Base-by-base conservation (phyloP, 1,140 invertebrate species). In the Drosophila tropicalis region DNA sequence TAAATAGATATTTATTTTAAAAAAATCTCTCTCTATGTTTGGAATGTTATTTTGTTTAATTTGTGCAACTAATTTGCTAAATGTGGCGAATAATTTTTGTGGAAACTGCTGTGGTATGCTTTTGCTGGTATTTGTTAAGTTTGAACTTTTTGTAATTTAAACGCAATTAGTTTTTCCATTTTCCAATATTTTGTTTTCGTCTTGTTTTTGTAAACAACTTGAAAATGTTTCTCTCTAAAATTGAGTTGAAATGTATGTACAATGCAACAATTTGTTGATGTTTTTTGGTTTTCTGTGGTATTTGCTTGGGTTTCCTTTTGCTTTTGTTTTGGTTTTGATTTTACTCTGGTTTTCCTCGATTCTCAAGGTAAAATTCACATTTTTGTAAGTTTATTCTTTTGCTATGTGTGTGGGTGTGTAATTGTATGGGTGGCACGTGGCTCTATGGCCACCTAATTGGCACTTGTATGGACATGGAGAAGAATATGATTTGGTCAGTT, bases 81-180 rank as follows among this genome's bases (percentile, higher is more conserved):
- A n/a, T 13, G 41, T 58, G 34, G 7, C 22, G 51, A 68, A 15
- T 51, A 51, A 51, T 51, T 51, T 22, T 51, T 22, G 17, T 51
- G 44, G 19, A n/a, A 60, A 68, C 29, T 65, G 55, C 57, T 47
- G 63, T 70, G 70, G 54, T 47, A 63, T 67, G 70, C 61, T 41
- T 32, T 40, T 19, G n/a, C 55, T 57, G 15, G 69, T 64, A 34
- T 39, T 47, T 19, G n/a, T 61, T 57, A 13, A 47, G 51, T 62
- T 63, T 51, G 58, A 66, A 80, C 67, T 80, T 44, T 63, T 55
- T 89, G 70, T 89, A 87, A 84, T 87, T 89, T 84, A 89, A 87
- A 84, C 71, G 77, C 76, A 76, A 89, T 89, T 89, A 87, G 62
- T 78, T 84, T 84, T 69, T 19, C 56, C 15, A 74, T 75, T 72